Conservation (phyloP, 2,797 vertebrate genomes). For the Lepus townsendii region DNA sequence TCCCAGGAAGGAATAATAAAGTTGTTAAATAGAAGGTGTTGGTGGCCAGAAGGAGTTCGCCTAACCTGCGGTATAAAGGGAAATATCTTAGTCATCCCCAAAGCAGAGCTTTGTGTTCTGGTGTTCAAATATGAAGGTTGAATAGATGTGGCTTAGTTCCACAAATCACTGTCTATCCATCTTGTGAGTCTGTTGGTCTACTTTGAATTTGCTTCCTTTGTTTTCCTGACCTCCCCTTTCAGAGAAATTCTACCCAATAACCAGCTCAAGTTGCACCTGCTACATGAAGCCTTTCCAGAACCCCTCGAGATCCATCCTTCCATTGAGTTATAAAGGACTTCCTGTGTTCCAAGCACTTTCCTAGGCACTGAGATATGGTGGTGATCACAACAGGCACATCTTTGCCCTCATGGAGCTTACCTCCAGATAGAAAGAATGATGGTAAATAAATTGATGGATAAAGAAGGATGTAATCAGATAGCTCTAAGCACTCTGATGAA, state of each 20-base stretch:
- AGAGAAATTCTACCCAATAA: conserved; percentile 15
- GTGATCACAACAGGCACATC: not conserved
- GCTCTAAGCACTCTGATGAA: not conserved
- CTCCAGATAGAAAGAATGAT: conserved; percentile 8
- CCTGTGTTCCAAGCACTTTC: not conserved
- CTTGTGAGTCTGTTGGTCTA: not conserved
- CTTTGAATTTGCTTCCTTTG: not conserved
- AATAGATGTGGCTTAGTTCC: conserved; percentile 14
- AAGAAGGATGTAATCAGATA: conserved; percentile 41
- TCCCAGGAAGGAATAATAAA: conserved; percentile 28
- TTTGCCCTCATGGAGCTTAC: not conserved
- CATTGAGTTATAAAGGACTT: not conserved
- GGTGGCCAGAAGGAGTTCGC: not conserved
- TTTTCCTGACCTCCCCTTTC: not conserved
- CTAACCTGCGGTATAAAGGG: not conserved
- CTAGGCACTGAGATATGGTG: not conserved
- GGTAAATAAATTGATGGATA: conserved; percentile 4
- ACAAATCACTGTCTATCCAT: not conserved
- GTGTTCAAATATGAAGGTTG: not conserved
- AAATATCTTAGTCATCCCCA: not conserved
- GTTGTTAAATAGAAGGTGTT: not conserved
- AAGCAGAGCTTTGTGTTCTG: not conserved
- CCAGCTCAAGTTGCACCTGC: not conserved
- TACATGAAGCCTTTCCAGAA: conserved; percentile 29
- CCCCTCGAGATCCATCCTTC: not conserved